phyloP scores from a whole-genome alignment of 1,140 invertebrate genomes.

The Cyclargus thomasi region DNA sequence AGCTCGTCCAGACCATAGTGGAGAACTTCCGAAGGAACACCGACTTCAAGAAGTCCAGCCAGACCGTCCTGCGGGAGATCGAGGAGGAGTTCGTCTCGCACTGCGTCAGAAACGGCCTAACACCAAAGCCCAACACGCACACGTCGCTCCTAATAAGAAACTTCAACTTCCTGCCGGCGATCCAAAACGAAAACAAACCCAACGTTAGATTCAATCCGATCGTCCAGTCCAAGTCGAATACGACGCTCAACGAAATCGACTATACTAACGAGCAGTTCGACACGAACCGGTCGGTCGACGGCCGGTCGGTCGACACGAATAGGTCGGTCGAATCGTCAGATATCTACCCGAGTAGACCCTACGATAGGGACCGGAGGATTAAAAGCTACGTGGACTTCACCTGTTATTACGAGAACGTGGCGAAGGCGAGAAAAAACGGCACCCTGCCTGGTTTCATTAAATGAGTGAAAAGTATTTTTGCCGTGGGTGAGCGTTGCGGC shows the following conservation, averaged over 20 bases:
- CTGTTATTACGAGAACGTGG: conserved; percentile 86
- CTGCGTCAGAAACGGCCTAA: conserved; percentile 80
- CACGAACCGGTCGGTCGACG: conserved; percentile 36
- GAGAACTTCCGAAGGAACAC: conserved; percentile 89
- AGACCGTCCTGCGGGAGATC: conserved; percentile 91
- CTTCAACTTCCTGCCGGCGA: conserved; percentile 87
- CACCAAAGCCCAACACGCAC: conserved; percentile 63
- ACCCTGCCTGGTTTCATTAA: conserved; percentile 76
- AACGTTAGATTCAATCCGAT: conserved; percentile 78
- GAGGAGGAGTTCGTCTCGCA: conserved; percentile 89
- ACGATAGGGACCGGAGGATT: conserved; percentile 80
- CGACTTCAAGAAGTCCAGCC: conserved; percentile 87
- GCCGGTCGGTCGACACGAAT: conserved; percentile 47
- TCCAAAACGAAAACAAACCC: conserved; percentile 67
- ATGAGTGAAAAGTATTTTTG: too few relatives aligned
- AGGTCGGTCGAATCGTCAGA: conserved; percentile 65
- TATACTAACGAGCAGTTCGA: conserved; percentile 50
- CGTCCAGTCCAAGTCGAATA: conserved; percentile 73
- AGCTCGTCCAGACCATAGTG: conserved; percentile 86
- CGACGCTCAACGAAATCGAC: conserved; percentile 56
- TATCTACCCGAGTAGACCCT: conserved; percentile 56
- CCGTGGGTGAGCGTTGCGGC: too few relatives aligned
- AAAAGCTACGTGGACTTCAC: conserved; percentile 90
- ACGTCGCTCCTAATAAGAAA: conserved; percentile 90
- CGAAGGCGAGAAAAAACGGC: conserved; percentile 77